Base-by-base conservation (phyloP, 2,888 invertebrate species). In the Tetragonula carbonaria region DNA sequence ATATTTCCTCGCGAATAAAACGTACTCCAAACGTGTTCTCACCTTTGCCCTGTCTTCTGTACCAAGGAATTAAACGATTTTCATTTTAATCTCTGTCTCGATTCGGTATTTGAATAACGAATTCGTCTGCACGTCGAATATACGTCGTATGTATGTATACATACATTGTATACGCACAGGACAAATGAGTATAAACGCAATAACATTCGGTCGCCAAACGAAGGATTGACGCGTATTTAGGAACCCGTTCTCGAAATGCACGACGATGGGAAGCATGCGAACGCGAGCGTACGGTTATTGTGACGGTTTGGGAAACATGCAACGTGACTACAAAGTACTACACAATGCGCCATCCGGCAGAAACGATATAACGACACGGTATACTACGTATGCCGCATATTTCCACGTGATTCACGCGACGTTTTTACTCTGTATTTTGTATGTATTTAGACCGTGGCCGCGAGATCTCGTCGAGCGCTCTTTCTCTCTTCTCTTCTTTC, bases 281-380 rank as follows among this genome's bases (percentile, higher is more conserved):
- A 59, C 50, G 57, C 72, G 23, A 55, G 23, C 28, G 84, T 70
- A 65, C 83, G 51, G 65, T 72, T 73, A 75, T 76, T 83, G 83
- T 83, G 76, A 74, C 79, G 45, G 68, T 79, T 84, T 63, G 77
- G 84, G 76, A 76, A 80, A 80, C 80, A 84, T 74, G 85, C 80
- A 80, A 85, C 74, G 76, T 45, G 80, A 74, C 76, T 77, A 77
- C 77, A 80, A 74, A 79, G 83, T 83, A 83, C 73, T 67, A 59
- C 79, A 83, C 79, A 83, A 78, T 77, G 80, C 73, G 74, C 51
- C 77, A 67, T 73, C 74, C 80, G 80, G 74, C 77, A 80, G 84
- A 84, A 85, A 84, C 84, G 84, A 67, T 74, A 80, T 72, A 84
- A 77, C 80, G 80, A 74, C 85, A 71, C 70, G 76, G 53, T 72